Conservation (phyloP, 2,113 vertebrate species). For the Brachypodius melanocephalos region DNA sequence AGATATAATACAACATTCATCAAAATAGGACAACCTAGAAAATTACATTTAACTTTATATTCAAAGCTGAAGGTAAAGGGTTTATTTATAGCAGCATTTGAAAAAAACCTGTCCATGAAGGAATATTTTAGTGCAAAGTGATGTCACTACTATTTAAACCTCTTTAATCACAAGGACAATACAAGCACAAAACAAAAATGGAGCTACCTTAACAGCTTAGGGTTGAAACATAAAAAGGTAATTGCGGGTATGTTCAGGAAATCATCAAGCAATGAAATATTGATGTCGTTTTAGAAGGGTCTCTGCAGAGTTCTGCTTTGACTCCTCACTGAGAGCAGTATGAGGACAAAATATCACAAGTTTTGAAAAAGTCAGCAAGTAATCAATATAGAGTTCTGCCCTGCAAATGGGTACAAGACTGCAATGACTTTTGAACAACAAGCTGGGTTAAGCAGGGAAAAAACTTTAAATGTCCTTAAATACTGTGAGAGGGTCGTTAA, state of each 20-base stretch:
- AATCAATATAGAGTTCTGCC: background rate
- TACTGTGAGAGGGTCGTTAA: background rate
- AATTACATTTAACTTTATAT: background rate
- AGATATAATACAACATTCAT: background rate
- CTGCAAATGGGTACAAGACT: background rate
- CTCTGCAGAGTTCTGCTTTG: background rate
- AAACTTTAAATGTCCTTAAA: background rate
- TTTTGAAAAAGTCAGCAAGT: background rate
- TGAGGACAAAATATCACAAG: background rate
- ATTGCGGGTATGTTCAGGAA: background rate
- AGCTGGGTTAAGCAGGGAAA: background rate
- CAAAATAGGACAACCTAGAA: background rate
- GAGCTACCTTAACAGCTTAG: background rate
- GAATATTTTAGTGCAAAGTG: background rate
- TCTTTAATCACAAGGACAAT: background rate
- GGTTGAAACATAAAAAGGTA: background rate
- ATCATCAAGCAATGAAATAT: background rate
- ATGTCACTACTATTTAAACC: background rate
- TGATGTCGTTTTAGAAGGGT: background rate
- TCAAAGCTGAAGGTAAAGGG: background rate
- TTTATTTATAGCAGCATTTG: background rate
- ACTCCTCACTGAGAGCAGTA: background rate
- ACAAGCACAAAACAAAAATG: background rate
- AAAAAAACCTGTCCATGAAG: background rate
- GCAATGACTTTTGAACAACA: background rate